Base-by-base conservation (phyloP, 2,888 invertebrate species). In the Harmothoe impar region DNA sequence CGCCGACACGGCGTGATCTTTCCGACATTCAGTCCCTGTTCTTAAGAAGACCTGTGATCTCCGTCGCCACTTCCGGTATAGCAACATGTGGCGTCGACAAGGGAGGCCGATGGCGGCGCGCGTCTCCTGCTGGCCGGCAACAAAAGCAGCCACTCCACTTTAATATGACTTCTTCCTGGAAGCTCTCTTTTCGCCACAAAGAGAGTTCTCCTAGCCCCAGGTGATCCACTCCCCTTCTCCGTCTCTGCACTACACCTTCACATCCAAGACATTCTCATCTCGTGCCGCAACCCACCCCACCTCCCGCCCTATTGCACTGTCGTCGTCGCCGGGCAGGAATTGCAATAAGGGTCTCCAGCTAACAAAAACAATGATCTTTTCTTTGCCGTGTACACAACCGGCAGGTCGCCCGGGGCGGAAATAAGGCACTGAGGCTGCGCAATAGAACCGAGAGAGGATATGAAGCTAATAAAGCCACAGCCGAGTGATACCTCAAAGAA, bases 301-400 rank as follows among this genome's bases (percentile, higher is more conserved):
- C 15, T 68, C 31, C 72, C 72, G 29, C 31, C 72, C 29, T 29
- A 12, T 29, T 72, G 29, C 29, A 1, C 43, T 23, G 20, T 31
- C 43, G 43, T 43, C 81, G 43, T 29, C 31, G 81, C 20, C 43
- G 77, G 43, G 43, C 43, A 62, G 72, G 25, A 81, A 81, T 81
- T 81, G 81, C 81, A 81, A 81, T 81, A 81, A 81, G 35, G 33
- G 81, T n/a, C n/a, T 35, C 81, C 35, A 33, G 81, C 81, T 81
- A 81, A 81, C 81, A 33, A 81, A 81, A 81, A 81, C 81, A 81
- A 81, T 81, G 81, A 81, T 43, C 81, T 23, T 81, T 81, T 81
- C 81, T 81, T 81, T 33, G 81, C 81, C 20, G 43, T 81, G 81
- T 43, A 81, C 81, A 81, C 81, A 81, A 81, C 23, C 43, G 5